These are phyloP conservation scores for Catharus fuscescens DNA, from an alignment of 2,113 vertebrate genomes.

Conservation along the genomic window DNA sequence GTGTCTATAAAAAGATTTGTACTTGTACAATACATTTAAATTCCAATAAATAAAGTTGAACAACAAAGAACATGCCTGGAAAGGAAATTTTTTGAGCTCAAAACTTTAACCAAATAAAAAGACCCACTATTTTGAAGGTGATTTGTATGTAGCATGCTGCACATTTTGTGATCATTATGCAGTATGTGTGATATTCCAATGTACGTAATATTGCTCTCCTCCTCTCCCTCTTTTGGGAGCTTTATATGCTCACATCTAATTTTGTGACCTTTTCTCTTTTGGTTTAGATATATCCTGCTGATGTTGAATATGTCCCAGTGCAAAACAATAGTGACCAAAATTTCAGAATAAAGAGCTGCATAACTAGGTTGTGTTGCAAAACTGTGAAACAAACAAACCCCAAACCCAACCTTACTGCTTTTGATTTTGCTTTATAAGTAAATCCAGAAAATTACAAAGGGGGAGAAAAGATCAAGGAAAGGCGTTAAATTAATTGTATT, in stretches of 20 bases:
- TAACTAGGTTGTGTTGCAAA: background rate
- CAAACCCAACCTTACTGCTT: background rate
- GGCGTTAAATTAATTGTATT: background rate
- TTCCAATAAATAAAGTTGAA: constrained; percentile 29
- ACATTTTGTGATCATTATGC: background rate
- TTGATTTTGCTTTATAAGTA: background rate
- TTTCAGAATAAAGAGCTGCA: background rate
- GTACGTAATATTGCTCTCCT: background rate
- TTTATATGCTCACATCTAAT: background rate
- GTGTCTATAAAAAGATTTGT: constrained; percentile 60
- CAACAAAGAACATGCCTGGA: constrained; percentile 5
- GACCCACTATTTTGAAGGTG: background rate
- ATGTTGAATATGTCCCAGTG: background rate
- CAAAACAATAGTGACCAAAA: background rate
- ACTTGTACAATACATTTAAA: constrained; percentile 47
- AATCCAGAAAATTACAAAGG: background rate
- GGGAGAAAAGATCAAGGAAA: background rate
- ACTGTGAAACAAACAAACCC: background rate
- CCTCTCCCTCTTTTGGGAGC: background rate
- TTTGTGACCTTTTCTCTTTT: background rate
- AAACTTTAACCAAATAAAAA: background rate
- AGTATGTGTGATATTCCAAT: background rate
- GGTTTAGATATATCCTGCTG: background rate
- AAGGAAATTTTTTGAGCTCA: background rate
- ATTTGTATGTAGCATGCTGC: background rate